These are phyloP conservation scores for Pollachius pollachius DNA, from an alignment of 2,113 vertebrate genomes.

Conservation along the genomic window DNA sequence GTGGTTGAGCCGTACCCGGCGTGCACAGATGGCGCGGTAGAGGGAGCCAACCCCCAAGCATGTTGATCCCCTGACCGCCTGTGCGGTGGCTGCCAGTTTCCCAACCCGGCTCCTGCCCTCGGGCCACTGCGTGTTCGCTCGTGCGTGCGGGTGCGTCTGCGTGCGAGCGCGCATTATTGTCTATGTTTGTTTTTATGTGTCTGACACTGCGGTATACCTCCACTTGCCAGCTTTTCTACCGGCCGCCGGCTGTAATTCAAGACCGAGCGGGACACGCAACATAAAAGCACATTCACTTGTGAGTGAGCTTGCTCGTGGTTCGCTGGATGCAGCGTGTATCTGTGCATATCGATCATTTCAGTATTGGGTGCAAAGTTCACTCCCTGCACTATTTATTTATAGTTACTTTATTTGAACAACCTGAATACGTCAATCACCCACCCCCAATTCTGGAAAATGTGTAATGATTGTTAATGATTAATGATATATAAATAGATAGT, in stretches of 20 bases:
- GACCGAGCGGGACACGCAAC: conserved; percentile 35
- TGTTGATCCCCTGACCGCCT: conserved; percentile 47
- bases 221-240: conserved; percentile 32
- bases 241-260: conserved; percentile 46
- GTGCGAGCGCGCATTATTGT: conserved; percentile 28
- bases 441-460: too few species aligned
- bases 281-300: conserved; percentile 29
- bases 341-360: too few species aligned
- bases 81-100: not conserved
- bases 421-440: too few species aligned
- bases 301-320: not conserved
- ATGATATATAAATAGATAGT: too few species aligned
- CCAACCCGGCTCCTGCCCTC: not conserved
- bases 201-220: conserved; percentile 36
- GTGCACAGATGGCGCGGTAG: conserved; percentile 68
- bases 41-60: conserved; percentile 60
- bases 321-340: not conserved
- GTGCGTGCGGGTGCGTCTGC: not conserved
- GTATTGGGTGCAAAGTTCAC: too few species aligned
- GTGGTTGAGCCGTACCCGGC: conserved; percentile 35
- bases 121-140: not conserved
- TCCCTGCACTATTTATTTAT: too few species aligned
- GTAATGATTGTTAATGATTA: too few species aligned
- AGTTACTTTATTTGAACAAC: too few species aligned
- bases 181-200: conserved; percentile 47